A percentile compares a stretch with the other conserved stretches of the same genome.
Conservation (phyloP, 2,797 vertebrate genomes). For the Chelmon rostratus region DNA sequence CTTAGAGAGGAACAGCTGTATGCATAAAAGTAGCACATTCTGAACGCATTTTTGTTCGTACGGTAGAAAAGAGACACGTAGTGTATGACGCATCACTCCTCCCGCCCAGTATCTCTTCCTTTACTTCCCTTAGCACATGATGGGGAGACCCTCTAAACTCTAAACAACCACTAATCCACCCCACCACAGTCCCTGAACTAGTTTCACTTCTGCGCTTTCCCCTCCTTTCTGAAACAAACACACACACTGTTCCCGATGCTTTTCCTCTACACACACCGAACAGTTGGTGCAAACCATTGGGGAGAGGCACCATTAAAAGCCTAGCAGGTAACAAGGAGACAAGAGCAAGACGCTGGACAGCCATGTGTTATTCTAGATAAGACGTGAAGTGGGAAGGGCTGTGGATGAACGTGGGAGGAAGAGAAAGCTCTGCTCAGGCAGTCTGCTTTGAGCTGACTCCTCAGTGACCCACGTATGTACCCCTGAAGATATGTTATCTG, state of each 20-base stretch:
- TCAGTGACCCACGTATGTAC: slow-evolving; percentile 65
- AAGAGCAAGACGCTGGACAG: slow-evolving; percentile 57
- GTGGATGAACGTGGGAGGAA: slow-evolving; percentile 20
- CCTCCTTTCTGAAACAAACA: slow-evolving; percentile 44
- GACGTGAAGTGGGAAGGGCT: slow-evolving; percentile 62
- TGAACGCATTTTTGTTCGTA: no score
- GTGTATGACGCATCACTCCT: no score
- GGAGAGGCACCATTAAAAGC: slow-evolving; percentile 66
- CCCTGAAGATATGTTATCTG: slow-evolving; percentile 77
- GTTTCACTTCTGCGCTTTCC: slow-evolving; percentile 39
- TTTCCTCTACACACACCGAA: slow-evolving; percentile 35
- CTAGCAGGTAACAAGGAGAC: slow-evolving; percentile 65
- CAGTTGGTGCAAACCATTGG: slow-evolving; percentile 33
- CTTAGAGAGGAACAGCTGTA: slow-evolving; percentile 6
- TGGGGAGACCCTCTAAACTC: slow-evolving; percentile 27
- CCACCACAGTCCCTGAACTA: slow-evolving; percentile 43
- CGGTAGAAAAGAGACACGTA: no score
- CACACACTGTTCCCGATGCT: slow-evolving; percentile 3
- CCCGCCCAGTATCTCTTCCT: slow-evolving; percentile 15
- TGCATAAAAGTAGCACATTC: background rate
- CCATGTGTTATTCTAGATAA: slow-evolving; percentile 82
- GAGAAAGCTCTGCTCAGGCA: slow-evolving; percentile 35
- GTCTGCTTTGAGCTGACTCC: slow-evolving; percentile 63
- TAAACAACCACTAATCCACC: slow-evolving; percentile 49
- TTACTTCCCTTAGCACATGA: slow-evolving; percentile 45